phyloP scores from a whole-genome alignment of 2,888 invertebrate species.

The Glaucopsyche alexis region DNA sequence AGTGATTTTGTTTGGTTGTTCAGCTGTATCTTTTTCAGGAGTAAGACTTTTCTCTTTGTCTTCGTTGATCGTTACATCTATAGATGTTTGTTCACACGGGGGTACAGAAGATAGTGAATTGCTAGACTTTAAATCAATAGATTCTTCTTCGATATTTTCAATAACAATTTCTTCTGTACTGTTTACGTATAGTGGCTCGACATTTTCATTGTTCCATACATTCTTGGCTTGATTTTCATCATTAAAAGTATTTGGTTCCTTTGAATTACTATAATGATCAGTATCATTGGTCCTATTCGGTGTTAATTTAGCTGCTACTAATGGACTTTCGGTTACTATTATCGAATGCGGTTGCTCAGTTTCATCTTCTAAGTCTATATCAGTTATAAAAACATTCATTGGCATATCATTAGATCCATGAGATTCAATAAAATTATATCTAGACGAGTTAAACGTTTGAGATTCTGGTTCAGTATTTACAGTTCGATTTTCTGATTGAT shows the following conservation, averaged over 20 bases:
- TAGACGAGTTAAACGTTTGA: conserved; percentile 56
- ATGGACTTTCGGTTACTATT: conserved; percentile 64
- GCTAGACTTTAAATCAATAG: not conserved
- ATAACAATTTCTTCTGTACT: conserved; percentile 36
- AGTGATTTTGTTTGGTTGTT: conserved; percentile 41
- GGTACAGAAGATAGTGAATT: not conserved
- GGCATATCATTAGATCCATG: conserved; percentile 53
- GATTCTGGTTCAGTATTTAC: conserved; percentile 46
- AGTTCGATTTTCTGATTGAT: conserved; percentile 45
- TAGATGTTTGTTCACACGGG: conserved; percentile 3
- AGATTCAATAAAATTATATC: conserved; percentile 66
- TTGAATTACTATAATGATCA: conserved; percentile 43
- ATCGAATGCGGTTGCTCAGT: conserved; percentile 73
- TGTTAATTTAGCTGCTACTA: conserved; percentile 51
- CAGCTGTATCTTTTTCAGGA: conserved; percentile 20
- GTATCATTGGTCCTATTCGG: conserved; percentile 53
- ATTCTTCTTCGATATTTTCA: conserved; percentile 34
- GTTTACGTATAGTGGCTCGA: conserved; percentile 29
- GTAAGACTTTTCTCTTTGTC: conserved; percentile 22
- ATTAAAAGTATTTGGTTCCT: conserved; percentile 52
- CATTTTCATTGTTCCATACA: conserved; percentile 36
- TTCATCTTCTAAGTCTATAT: conserved; percentile 63
- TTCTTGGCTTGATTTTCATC: conserved; percentile 45
- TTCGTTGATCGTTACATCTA: conserved; percentile 30
- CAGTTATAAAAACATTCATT: conserved; percentile 53